A percentile compares a stretch with the other conserved stretches of the same genome.
Evolutionary conservation across 2,797 vertebrate species (phyloP).

Genomic region (Ficedula albicollis): DNA sequence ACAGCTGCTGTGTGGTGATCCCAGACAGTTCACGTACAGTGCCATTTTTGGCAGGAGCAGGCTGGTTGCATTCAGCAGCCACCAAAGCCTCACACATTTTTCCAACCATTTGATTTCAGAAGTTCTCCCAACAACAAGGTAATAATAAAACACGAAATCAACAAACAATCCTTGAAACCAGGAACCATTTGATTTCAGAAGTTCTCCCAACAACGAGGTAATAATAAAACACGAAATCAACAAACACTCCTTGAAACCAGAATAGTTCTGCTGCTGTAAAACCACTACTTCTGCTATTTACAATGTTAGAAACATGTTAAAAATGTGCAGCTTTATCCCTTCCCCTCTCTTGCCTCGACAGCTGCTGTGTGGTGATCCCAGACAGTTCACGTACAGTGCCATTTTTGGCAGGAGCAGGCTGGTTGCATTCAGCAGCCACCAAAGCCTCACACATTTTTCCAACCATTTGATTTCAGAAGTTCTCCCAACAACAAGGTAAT

Average conservation of each 20-base stretch:
- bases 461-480: neutral
- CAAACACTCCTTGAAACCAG: no score
- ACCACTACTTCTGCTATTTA: conserved; percentile 19
- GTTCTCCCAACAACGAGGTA: no score
- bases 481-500: neutral
- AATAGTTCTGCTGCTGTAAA: no score
- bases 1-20: conserved; percentile 29
- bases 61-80: neutral
- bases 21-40: neutral
- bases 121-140: neutral
- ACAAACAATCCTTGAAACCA: neutral
- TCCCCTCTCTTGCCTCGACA: neutral
- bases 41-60: neutral
- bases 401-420: neutral
- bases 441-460: neutral
- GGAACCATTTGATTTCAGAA: no score
- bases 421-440: neutral
- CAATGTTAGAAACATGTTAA: neutral
- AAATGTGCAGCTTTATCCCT: neutral
- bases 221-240: no score
- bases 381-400: neutral
- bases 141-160: neutral
- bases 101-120: neutral
- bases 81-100: neutral
- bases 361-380: conserved; percentile 16